A percentile compares a stretch with the other conserved stretches of the same genome.
Conservation (phyloP, 2,797 vertebrate genomes). For the Pseudochaenichthys georgianus region DNA sequence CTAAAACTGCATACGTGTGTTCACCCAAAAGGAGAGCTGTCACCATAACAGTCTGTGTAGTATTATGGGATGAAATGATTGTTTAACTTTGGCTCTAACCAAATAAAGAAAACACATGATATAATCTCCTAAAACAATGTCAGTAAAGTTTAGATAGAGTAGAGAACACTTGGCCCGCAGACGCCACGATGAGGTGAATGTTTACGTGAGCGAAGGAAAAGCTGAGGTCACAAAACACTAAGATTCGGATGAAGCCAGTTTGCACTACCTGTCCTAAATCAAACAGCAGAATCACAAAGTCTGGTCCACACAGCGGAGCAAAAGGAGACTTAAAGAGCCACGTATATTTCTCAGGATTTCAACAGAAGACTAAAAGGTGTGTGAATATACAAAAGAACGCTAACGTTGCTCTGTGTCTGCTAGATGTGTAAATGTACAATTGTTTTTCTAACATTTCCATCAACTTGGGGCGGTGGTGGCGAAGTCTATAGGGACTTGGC, state of each 20-base stretch:
- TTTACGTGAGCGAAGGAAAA: conserved; percentile 62
- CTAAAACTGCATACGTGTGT: not conserved
- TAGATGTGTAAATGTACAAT: not conserved
- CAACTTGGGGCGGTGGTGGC: too few species aligned
- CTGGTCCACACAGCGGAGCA: not conserved
- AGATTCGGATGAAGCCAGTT: not conserved
- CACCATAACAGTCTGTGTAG: not conserved
- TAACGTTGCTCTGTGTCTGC: not conserved
- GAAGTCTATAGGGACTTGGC: too few species aligned
- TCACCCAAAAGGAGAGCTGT: not conserved
- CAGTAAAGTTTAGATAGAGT: conserved; percentile 8
- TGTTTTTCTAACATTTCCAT: too few species aligned
- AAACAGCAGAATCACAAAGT: not conserved
- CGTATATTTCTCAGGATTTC: too few species aligned
- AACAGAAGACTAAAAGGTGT: too few species aligned
- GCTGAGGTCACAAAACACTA: conserved; percentile 59
- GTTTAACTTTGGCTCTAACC: conserved; percentile 4
- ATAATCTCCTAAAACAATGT: conserved; percentile 1
- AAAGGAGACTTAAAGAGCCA: not conserved
- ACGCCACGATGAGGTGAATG: conserved; percentile 39
- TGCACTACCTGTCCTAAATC: not conserved
- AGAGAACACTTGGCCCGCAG: conserved; percentile 20
- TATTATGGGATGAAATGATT: not conserved
- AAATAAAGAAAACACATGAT: conserved; percentile 18
- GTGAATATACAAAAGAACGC: not conserved